Conservation (phyloP, 2,113 vertebrate genomes). For the Suncus etruscus region DNA sequence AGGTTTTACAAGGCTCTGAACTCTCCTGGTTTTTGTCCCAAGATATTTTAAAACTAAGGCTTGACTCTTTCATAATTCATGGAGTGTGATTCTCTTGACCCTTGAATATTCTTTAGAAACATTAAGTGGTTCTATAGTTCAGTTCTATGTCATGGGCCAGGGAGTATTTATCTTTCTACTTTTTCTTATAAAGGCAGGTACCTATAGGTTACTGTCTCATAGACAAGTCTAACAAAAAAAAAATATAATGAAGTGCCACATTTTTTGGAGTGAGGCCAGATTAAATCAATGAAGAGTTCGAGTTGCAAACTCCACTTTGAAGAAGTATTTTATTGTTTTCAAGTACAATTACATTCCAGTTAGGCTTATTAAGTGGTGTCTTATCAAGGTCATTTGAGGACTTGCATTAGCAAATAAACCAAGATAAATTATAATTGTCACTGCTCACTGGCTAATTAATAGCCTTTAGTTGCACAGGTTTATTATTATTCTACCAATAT, state of each 20-base stretch:
- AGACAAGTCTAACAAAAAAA: slow-evolving; percentile 43
- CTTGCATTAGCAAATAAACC: slow-evolving; percentile 61
- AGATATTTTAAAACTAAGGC: slow-evolving; percentile 72
- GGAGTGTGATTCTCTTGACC: slow-evolving; percentile 37
- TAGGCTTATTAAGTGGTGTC: slow-evolving; percentile 35
- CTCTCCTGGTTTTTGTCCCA: slow-evolving; percentile 48
- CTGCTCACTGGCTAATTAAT: slow-evolving; percentile 46
- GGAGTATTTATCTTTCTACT: slow-evolving; percentile 44
- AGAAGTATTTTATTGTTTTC: slow-evolving; percentile 66
- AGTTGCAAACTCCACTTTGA: slow-evolving; percentile 59
- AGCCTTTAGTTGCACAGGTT: neutral
- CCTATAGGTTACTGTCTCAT: neutral
- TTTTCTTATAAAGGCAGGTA: slow-evolving; percentile 24
- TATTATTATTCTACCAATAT: neutral
- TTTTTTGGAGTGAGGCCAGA: slow-evolving; percentile 43
- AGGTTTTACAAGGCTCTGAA: slow-evolving; percentile 22
- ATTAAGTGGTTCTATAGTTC: slow-evolving; percentile 40
- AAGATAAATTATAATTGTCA: slow-evolving; percentile 46
- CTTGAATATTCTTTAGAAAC: slow-evolving; percentile 65
- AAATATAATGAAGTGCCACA: slow-evolving; percentile 3
- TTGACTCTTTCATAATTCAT: slow-evolving; percentile 68
- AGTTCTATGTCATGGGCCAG: slow-evolving; percentile 9
- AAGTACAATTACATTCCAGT: slow-evolving; percentile 32
- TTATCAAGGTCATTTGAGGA: slow-evolving; percentile 53
- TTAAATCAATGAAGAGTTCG: slow-evolving; percentile 58